These are phyloP conservation scores for Mythimna vitellina DNA, from an alignment of 2,888 invertebrate species.

Conservation along the genomic window DNA sequence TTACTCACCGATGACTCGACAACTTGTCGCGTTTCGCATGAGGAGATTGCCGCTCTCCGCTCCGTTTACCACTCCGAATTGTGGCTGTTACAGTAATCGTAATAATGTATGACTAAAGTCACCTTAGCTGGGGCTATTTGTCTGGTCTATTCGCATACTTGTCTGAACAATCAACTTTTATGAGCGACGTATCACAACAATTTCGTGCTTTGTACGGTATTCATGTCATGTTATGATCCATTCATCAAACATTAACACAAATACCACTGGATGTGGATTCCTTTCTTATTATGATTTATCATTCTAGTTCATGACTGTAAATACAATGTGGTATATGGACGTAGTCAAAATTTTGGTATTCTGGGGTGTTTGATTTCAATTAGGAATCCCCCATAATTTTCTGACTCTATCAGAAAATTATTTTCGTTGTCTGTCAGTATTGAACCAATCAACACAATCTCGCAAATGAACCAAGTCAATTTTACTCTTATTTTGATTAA, in stretches of 20 bases:
- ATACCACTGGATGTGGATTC: slow-evolving; percentile 40
- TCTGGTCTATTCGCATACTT: slow-evolving; percentile 47
- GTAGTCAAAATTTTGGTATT: neutral
- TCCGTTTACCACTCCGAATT: slow-evolving; percentile 73
- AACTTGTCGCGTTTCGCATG: slow-evolving; percentile 77
- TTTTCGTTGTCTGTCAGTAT: neutral
- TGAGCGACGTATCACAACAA: slow-evolving; percentile 26
- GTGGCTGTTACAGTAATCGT: slow-evolving; percentile 65
- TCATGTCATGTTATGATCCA: slow-evolving; percentile 27
- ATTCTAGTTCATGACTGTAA: neutral
- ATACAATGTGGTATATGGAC: slow-evolving; percentile 5
- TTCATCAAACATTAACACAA: slow-evolving; percentile 49
- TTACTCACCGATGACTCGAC: slow-evolving; percentile 70
- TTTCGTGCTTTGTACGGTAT: slow-evolving; percentile 29
- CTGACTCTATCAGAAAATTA: too few species aligned
- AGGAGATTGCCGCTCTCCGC: slow-evolving; percentile 70
- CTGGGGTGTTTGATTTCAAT: neutral
- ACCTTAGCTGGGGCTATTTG: slow-evolving; percentile 44
- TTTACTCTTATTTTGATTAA: slow-evolving; percentile 18
- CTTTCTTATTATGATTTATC: slow-evolving; percentile 30
- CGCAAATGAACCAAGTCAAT: slow-evolving; percentile 19
- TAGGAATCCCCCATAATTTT: neutral
- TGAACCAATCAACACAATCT: neutral
- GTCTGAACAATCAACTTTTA: slow-evolving; percentile 42
- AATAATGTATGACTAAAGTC: slow-evolving; percentile 55